Conservation (phyloP, 2,113 vertebrate species). For the Bubo blakistoni region DNA sequence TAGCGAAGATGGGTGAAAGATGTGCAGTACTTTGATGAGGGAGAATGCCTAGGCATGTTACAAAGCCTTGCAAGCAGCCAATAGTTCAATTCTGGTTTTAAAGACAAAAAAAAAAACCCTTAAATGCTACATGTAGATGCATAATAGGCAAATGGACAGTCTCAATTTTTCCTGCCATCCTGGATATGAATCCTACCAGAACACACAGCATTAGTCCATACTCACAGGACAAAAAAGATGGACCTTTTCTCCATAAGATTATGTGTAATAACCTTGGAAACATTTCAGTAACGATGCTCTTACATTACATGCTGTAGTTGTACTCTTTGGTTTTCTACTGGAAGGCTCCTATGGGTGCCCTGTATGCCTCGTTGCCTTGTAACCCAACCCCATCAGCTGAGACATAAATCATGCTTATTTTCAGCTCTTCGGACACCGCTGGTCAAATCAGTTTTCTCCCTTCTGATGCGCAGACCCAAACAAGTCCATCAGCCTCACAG, state of each 20-base stretch:
- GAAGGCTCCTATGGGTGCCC: background rate
- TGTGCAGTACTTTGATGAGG: background rate
- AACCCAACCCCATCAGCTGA: background rate
- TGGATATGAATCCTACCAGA: background rate
- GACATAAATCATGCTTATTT: background rate
- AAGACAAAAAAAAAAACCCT: background rate
- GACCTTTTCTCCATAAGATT: background rate
- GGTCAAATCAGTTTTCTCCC: background rate
- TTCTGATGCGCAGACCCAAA: background rate
- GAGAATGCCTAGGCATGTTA: background rate
- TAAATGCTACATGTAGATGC: background rate
- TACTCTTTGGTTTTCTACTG: background rate
- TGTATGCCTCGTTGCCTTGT: background rate
- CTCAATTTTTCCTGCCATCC: background rate
- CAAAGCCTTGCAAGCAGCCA: background rate
- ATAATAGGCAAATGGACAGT: background rate
- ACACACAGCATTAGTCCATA: background rate
- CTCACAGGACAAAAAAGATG: background rate
- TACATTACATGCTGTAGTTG: background rate
- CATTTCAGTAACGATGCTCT: background rate
- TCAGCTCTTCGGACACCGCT: background rate
- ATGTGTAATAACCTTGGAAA: background rate
- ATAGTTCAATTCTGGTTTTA: background rate
- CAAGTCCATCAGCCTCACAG: accelerated
- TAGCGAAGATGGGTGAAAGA: background rate